These are phyloP conservation scores for Salvator merianae DNA, from an alignment of 2,113 vertebrate genomes.

Conservation along the genomic window DNA sequence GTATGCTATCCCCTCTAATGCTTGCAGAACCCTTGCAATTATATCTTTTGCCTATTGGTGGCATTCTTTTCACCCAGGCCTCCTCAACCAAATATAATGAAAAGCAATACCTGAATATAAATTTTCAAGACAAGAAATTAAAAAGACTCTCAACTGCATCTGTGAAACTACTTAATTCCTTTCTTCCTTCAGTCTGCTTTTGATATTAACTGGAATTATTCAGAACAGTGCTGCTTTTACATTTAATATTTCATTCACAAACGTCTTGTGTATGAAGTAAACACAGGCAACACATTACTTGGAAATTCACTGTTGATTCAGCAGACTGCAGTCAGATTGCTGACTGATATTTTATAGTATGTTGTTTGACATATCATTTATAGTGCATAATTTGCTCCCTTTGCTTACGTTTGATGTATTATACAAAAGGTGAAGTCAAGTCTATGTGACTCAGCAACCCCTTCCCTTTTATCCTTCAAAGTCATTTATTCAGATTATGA, in stretches of 20 bases:
- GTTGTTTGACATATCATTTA: constrained; percentile 52
- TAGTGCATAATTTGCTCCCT: constrained; percentile 39
- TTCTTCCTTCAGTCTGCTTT: background rate
- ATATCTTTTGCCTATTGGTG: too few species aligned
- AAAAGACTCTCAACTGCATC: too few species aligned
- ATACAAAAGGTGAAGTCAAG: constrained; percentile 47
- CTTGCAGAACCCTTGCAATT: too few species aligned
- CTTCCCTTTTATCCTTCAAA: background rate
- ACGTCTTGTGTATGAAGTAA: constrained; percentile 18
- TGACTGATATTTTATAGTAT: constrained; percentile 35
- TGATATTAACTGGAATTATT: background rate
- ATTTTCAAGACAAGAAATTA: too few species aligned
- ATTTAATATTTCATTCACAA: constrained; percentile 36
- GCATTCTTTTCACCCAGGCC: too few species aligned
- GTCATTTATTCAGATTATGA: background rate
- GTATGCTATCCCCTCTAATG: too few species aligned
- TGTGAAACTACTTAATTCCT: too few species aligned
- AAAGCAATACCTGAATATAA: too few species aligned
- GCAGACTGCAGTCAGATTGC: constrained; percentile 23
- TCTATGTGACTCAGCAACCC: constrained; percentile 32
- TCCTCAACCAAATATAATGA: too few species aligned
- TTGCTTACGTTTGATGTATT: constrained; percentile 43
- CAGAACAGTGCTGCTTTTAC: background rate
- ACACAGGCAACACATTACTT: background rate
- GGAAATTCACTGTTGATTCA: constrained; percentile 35